A percentile compares a stretch with the other conserved stretches of the same genome.
Evolutionary conservation across 1,140 invertebrate genomes (phyloP).

Genomic region (Phenacoccus solenopsis): DNA sequence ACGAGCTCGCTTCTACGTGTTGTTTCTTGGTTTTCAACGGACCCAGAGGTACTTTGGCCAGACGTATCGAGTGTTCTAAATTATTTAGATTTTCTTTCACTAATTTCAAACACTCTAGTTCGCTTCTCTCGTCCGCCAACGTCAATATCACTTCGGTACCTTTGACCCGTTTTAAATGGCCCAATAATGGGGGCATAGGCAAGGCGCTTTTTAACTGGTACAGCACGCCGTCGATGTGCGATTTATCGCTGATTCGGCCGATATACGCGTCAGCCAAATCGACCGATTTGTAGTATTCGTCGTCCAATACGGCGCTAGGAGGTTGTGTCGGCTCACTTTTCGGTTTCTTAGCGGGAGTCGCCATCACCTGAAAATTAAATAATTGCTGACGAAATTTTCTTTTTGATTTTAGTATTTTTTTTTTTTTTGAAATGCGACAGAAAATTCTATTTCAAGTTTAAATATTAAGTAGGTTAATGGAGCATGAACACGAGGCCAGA

Average conservation of each 20-base stretch:
- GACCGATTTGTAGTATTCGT: background rate
- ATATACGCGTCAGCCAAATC: background rate
- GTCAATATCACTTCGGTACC: slow-evolving; percentile 20
- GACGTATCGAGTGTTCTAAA: slow-evolving; percentile 39
- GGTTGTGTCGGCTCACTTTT: no score
- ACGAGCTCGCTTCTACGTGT: slow-evolving; percentile 42
- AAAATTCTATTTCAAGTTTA: no score
- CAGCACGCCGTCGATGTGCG: background rate
- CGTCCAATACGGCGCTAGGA: background rate
- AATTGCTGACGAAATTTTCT: no score
- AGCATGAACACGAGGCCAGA: no score
- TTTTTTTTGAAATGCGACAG: no score
- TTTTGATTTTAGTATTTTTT: no score
- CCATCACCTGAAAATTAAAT: no score
- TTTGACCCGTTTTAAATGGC: slow-evolving; percentile 59
- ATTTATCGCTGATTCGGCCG: background rate
- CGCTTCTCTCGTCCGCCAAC: slow-evolving; percentile 6
- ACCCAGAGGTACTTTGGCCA: slow-evolving; percentile 43
- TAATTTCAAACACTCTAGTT: slow-evolving; percentile 7
- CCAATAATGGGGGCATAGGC: slow-evolving; percentile 45
- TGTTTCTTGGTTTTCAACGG: slow-evolving; percentile 53
- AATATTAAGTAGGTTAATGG: no score
- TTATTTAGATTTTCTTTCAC: slow-evolving; percentile 26
- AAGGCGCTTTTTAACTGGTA: slow-evolving; percentile 37
- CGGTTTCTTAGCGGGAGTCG: no score